Conservation (phyloP, 2,113 vertebrate genomes). For the Malaclemys terrapin region DNA sequence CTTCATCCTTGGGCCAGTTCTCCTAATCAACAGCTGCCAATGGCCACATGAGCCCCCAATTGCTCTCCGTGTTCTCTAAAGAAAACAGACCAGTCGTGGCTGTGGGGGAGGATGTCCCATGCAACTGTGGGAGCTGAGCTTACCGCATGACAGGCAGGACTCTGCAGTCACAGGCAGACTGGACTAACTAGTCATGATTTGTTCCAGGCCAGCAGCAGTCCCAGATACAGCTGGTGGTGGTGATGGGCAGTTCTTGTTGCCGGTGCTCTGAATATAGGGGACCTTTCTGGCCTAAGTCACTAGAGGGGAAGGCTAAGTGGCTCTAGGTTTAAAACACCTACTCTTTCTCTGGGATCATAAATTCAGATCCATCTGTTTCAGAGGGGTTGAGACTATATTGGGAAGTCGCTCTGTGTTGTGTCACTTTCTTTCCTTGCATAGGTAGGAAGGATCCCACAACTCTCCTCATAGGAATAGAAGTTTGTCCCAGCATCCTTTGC, state of each 20-base stretch:
- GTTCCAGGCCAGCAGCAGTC: background rate
- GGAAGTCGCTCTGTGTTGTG: background rate
- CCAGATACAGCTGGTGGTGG: background rate
- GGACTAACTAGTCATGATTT: background rate
- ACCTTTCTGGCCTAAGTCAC: background rate
- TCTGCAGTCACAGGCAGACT: background rate
- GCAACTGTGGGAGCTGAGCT: background rate
- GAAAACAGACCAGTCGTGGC: background rate
- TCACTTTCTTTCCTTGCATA: background rate
- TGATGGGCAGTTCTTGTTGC: background rate
- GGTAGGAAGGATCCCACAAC: background rate
- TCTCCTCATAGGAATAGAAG: background rate
- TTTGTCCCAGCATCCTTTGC: background rate
- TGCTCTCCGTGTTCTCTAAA: background rate
- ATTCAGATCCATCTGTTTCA: background rate
- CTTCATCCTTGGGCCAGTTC: accelerated
- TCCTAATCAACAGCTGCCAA: background rate
- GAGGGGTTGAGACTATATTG: background rate
- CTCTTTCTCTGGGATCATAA: background rate
- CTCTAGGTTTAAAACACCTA: background rate
- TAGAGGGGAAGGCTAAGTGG: background rate
- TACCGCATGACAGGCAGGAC: background rate
- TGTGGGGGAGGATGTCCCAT: background rate
- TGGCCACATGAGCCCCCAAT: background rate
- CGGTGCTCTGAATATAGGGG: background rate